A percentile compares a stretch with the other conserved stretches of the same genome.
phyloP scores from a whole-genome alignment of 2,797 vertebrate species.

The Hyperoplus lanceolatus region DNA sequence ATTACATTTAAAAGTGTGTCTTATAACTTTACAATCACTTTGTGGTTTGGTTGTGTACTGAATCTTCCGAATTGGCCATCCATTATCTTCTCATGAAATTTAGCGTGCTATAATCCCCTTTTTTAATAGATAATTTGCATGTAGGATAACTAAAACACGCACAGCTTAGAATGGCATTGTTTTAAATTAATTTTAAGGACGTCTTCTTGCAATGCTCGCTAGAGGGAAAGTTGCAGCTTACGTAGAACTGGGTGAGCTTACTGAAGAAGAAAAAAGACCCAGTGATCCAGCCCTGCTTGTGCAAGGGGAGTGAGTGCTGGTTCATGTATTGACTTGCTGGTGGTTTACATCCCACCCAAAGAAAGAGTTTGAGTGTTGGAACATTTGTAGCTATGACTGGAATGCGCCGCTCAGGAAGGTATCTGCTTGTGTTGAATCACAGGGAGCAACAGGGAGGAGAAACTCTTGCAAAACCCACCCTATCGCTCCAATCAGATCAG shows the following conservation, averaged over 20 bases:
- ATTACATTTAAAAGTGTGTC: background rate
- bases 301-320: background rate
- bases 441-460: slow-evolving; percentile 32
- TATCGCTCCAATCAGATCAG: slow-evolving; percentile 28
- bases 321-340: slow-evolving; percentile 75
- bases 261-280: slow-evolving; percentile 14
- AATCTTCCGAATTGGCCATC: slow-evolving; percentile 17
- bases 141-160: slow-evolving; percentile 1
- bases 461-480: slow-evolving; percentile 39
- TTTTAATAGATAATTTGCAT: slow-evolving; percentile 3
- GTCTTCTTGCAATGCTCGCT: background rate
- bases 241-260: background rate
- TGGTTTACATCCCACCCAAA: slow-evolving; percentile 48
- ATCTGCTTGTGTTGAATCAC: slow-evolving; percentile 64
- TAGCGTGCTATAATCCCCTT: background rate
- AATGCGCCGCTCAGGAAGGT: slow-evolving; percentile 77
- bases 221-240: background rate
- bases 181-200: background rate
- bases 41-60: slow-evolving; percentile 46
- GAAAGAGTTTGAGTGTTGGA: slow-evolving; percentile 61
- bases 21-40: background rate
- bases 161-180: slow-evolving; percentile 4
- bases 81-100: slow-evolving; percentile 33
- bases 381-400: slow-evolving; percentile 80
- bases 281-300: slow-evolving; percentile 7